Evolutionary conservation across 2,888 invertebrate genomes (phyloP), one percentile per base, ranked within the genome.

Genomic region (Ennomos fuscantarius): DNA sequence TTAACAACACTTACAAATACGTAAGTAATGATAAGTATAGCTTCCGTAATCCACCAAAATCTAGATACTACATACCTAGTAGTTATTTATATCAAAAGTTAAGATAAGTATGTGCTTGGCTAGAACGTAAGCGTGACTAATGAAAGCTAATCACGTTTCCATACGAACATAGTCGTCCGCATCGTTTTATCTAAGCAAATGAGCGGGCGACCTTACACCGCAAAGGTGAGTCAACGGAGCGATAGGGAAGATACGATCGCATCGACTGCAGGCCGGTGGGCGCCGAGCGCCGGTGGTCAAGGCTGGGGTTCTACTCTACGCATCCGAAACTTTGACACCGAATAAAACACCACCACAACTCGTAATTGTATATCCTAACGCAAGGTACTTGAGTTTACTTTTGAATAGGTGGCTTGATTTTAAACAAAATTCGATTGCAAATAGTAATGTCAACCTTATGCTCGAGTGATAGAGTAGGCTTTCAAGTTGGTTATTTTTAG

Each of bases 221-320:
- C 47, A 67, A 73, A 73, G 72, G 78, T 73, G 69, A 70, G 64
- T 72, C 65, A 67, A 71, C 69, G 68, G 64, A 68, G 73, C 75
- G 78, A 80, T 82, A 78, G 53, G 40, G 49, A 43, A 69, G 79
- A 85, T 84, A 81, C 62, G 68, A 86, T 87, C 83, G 70, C 65
- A 84, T 82, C 80, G 81, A 74, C 68, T 74, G 72, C 76, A 78
- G 73, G 72, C 65, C 69, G 49, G 33, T 15, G 45, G 45, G 41
- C 41, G 24, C 11, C 36, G 45, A 15, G 15, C 41, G 24, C 11
- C 36, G 69, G 65, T 84, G 87, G 86, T 78, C 86, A 87, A 86
- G 87, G 87, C 78, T 81, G 73, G 24, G 24, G 24, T 3, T 6
- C 24, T 24, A 24, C 24, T 24, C 24, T 24, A 24, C 24, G 24